A percentile compares a stretch with the other conserved stretches of the same genome.
Evolutionary conservation across 2,888 invertebrate genomes (phyloP).

Genomic region (Pimpla rufipes): DNA sequence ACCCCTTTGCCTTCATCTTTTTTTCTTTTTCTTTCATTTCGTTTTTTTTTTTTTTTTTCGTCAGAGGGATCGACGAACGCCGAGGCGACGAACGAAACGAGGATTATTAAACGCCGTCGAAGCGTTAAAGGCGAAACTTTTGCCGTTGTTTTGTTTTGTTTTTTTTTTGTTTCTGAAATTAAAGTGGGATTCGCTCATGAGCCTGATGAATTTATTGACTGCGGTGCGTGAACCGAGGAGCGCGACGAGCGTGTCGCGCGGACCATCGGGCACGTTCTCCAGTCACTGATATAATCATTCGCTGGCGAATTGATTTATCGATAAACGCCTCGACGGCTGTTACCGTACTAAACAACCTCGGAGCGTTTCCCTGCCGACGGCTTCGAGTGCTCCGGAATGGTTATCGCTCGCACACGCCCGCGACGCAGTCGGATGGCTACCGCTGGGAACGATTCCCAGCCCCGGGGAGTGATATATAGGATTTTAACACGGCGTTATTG

Average conservation of each 20-base stretch:
- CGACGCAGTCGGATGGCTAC: constrained; percentile 22
- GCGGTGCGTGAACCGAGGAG: neutral
- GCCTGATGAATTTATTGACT: constrained; percentile 67
- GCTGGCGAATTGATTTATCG: constrained; percentile 65
- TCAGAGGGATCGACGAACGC: constrained; percentile 34
- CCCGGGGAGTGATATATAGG: constrained; percentile 62
- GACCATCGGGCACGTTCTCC: constrained; percentile 54
- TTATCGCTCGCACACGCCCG: constrained; percentile 55
- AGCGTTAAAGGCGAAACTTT: constrained; percentile 30
- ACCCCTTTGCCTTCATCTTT: constrained; percentile 22
- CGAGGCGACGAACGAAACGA: constrained; percentile 38
- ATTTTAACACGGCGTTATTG: constrained; percentile 69
- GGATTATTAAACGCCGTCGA: constrained; percentile 45
- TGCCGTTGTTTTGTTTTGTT: constrained; percentile 7
- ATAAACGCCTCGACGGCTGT: constrained; percentile 60
- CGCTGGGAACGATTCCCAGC: constrained; percentile 47
- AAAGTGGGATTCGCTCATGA: constrained; percentile 59
- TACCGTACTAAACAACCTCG: constrained; percentile 16
- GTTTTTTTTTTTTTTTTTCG: constrained; percentile 20
- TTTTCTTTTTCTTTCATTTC: no score
- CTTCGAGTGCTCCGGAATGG: constrained; percentile 52
- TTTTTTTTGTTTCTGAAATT: constrained; percentile 50
- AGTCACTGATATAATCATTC: constrained; percentile 65
- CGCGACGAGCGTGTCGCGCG: constrained; percentile 22
- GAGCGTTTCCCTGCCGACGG: constrained; percentile 16